Conservation (phyloP, 1,140 invertebrate species). For the Teleogryllus occipitalis region DNA sequence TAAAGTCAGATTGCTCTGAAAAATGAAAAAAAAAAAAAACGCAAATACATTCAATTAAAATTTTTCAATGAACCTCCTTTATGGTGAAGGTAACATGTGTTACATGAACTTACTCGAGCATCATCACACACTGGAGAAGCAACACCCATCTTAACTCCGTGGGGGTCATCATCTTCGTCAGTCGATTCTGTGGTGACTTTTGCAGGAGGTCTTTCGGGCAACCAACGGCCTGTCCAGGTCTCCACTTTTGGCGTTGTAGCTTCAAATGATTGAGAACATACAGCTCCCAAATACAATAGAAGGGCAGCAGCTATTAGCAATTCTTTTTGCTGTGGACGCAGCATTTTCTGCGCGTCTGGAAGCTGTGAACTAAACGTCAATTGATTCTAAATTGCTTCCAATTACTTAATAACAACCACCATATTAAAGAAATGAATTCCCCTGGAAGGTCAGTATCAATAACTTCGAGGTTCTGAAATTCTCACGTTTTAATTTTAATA, state of each 20-base stretch:
- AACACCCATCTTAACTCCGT: slow-evolving; percentile 7
- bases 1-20: slow-evolving; percentile 54
- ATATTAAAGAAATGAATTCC: too few relatives aligned
- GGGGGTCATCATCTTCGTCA: neutral
- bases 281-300: neutral
- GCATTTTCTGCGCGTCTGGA: neutral
- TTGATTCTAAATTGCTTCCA: neutral
- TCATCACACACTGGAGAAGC: slow-evolving; percentile 6
- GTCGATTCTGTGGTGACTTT: neutral
- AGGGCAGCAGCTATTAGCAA: neutral
- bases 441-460: too few relatives aligned
- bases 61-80: neutral
- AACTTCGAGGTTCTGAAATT: too few relatives aligned
- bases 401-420: too few relatives aligned
- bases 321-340: neutral
- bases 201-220: neutral
- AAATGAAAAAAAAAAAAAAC: slow-evolving; percentile 28
- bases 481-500: too few relatives aligned
- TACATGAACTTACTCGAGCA: neutral
- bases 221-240: slow-evolving; percentile 8
- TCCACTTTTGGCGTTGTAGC: neutral
- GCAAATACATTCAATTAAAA: neutral
- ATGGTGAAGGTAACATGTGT: neutral
- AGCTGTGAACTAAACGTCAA: neutral
- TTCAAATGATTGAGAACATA: neutral